Base-by-base conservation (phyloP, 2,113 vertebrate species). In the Silurus meridionalis region DNA sequence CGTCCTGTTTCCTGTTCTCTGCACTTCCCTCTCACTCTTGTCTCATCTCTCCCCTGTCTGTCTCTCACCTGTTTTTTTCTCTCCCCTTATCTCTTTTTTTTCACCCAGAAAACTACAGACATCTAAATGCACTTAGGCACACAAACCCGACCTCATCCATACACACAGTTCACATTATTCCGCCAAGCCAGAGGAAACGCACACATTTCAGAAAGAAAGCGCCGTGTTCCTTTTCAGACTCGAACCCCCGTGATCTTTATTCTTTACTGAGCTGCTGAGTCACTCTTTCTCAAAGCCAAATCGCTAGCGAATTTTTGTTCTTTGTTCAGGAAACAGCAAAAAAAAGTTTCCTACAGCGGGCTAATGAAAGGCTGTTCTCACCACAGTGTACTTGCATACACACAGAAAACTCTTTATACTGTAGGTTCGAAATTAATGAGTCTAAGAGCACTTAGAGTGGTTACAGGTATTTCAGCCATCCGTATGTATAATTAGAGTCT, bases 131-230 rank as follows among this genome's bases (percentile, higher is more conserved):
- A 78, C 74, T 13, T 37, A 25, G 61, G 77, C 72, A 74, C 72
- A 75, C 48, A 81, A 58, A 88, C 77, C 74, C 77, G 63, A 60
- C 88, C 21, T 69, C 57, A 79, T 13, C 55, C 82, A 79, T 13
- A 64, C 82, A 28, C 72, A 77, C 37, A 17, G 19, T 58, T 48
- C 82, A 74, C 69, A 74, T 72, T 83, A 72, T 61, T 77, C 48
- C 50, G 64, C 52, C 55, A 66, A 85, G 55, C 53, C 83, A 78
- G 48, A 85, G 67, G 82, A 72, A 72, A 83, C 23, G 10, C 50
- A 72, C 28, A 64, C 28, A 25, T 61, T 52, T 60, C 50, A 67
- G 58, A 85, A 66, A 37, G 19, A 75, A 21, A 64, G 37, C 61
- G 14, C 5, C 25, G 37, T 50, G 23, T 85, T 85, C 46, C 48